Evolutionary conservation across 2,797 vertebrate species (phyloP).

Genomic region (Basileuterus tristriatus): DNA sequence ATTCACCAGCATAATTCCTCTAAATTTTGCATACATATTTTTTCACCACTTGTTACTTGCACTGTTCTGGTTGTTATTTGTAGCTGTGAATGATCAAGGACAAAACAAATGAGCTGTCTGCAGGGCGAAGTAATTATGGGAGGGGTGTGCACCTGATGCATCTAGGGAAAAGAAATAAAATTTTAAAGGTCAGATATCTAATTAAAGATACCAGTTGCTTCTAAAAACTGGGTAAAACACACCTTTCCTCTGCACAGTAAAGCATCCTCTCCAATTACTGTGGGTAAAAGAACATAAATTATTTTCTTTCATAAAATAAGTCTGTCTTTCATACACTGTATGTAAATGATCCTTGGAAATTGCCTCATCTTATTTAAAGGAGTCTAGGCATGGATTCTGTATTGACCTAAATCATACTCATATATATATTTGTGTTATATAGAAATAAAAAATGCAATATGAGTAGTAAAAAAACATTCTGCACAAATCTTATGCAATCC

Average conservation of each 20-base stretch:
- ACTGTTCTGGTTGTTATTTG: neutral
- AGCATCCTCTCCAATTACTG: neutral
- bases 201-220: neutral
- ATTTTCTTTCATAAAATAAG: neutral
- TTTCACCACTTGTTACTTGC: neutral
- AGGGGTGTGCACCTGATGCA: neutral
- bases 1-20: neutral
- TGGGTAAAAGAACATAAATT: neutral
- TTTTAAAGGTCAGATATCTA: constrained; percentile 6
- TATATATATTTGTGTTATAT: neutral
- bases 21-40: neutral
- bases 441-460: neutral
- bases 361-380: neutral
- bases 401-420: neutral
- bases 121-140: neutral
- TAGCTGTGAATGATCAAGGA: neutral
- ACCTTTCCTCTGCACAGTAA: neutral
- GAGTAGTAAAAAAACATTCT: neutral
- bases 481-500: neutral
- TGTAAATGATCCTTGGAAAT: neutral
- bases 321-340: neutral
- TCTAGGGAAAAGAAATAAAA: neutral
- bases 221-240: neutral
- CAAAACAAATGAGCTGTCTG: neutral
- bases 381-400: neutral